Conservation (phyloP, 2,888 invertebrate genomes). For the Ptychoptera contaminata region DNA sequence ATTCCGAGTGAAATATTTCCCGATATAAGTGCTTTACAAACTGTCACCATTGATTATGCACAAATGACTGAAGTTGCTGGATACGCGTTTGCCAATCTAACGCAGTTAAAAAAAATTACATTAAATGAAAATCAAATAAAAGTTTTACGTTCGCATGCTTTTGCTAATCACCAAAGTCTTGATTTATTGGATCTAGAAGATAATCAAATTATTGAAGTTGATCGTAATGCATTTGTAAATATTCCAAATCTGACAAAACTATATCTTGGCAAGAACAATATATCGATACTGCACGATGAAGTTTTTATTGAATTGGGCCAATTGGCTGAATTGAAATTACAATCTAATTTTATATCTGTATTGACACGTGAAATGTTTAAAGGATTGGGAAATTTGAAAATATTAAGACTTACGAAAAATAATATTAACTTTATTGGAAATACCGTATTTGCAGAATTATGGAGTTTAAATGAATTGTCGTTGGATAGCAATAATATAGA, state of each 20-base stretch:
- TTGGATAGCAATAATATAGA: constrained; percentile 52
- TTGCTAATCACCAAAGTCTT: constrained; percentile 55
- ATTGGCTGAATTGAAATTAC: constrained; percentile 65
- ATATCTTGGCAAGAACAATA: constrained; percentile 70
- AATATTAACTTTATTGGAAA: constrained; percentile 62
- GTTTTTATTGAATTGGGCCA: constrained; percentile 61
- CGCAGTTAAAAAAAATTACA: constrained; percentile 47
- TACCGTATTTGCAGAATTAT: constrained; percentile 62
- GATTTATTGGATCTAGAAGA: constrained; percentile 55
- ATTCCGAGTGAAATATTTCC: constrained; percentile 55
- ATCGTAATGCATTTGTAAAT: constrained; percentile 55
- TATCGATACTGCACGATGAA: constrained; percentile 69
- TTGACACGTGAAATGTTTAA: constrained; percentile 62
- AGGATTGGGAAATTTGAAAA: constrained; percentile 55
- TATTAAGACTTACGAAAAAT: constrained; percentile 59
- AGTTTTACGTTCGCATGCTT: constrained; percentile 48
- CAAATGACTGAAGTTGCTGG: constrained; percentile 51
- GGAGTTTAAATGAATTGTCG: constrained; percentile 52
- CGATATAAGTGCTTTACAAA: constrained; percentile 46
- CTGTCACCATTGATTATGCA: constrained; percentile 55
- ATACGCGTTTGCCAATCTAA: constrained; percentile 58
- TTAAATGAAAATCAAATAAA: constrained; percentile 56
- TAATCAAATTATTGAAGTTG: constrained; percentile 60
- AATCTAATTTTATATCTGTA: constrained; percentile 56
- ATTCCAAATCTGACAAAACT: constrained; percentile 57